Base-by-base conservation (phyloP, 2,888 invertebrate species). In the Lithodes maja region DNA sequence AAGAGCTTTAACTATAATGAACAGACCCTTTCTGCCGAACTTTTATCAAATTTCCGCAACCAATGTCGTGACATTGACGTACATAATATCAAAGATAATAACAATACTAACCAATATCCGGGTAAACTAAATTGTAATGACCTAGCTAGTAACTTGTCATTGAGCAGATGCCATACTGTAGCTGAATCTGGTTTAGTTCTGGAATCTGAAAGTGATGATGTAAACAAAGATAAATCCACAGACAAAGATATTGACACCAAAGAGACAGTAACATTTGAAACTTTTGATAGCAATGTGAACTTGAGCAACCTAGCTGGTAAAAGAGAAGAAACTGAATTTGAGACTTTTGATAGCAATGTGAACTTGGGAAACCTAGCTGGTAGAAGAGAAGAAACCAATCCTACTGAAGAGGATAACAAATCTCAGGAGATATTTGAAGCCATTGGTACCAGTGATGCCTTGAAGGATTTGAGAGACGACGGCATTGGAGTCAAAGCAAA, bases 201-300 rank as follows among this genome's bases (percentile, higher is more conserved):
- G 61, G 33, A 61, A 5, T 61, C 33, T 17, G 33, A 33, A 5
- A 55, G 55, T 61, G 61, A 80, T 17, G 61, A 80, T 2, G 61
- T 49, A 52, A 55, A 2, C 12, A 12, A 3, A 5, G 55, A 1
- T 33, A 9, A 61, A 17, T 55, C 53, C 15, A 7, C 54, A 55
- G 3, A 33, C 55, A 33, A 80, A 61, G 5, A 9, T 9, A 7
- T 33, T 15, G 3, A 3, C 61, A 61, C 15, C n/a, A 9, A 1
- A 69, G 50, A 82, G 52, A 52, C 49, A 50, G 69, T 69, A 82
- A 82, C 69, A 33, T 82, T 55, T 49, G 84, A 77, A 2, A 17
- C n/a, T 75, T 3, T 53, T 17, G 33, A 75, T n/a, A 75, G 75
- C n/a, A 33, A 33, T 33, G 77, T 33, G 33, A 33, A 33, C 33